These are phyloP conservation scores for Adrianichthys oophorus DNA, from an alignment of 2,797 vertebrate species.

Conservation along the genomic window DNA sequence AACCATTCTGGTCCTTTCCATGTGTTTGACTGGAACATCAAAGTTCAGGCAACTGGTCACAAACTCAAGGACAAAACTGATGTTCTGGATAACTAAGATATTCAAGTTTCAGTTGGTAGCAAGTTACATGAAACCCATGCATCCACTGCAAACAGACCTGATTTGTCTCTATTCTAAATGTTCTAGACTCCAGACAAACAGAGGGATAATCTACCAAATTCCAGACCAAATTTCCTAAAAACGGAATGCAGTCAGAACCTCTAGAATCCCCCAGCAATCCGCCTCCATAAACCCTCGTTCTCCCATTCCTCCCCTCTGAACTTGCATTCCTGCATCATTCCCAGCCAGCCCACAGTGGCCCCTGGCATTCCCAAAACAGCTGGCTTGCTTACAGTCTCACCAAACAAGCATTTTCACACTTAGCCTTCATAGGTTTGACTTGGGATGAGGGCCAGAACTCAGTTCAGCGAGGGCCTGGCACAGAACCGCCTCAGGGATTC, in stretches of 20 bases:
- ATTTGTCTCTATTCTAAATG: too few species aligned
- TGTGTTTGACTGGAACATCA: constrained; percentile 46
- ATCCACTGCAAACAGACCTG: too few species aligned
- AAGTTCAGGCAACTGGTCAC: constrained; percentile 29
- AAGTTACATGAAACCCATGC: too few species aligned
- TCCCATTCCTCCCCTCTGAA: constrained; percentile 24
- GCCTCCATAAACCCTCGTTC: constrained; percentile 22
- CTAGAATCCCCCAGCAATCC: constrained; percentile 74
- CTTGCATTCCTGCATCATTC: constrained; percentile 65
- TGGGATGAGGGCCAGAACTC: constrained; percentile 48
- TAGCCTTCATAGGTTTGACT: constrained; percentile 34
- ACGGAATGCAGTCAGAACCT: constrained; percentile 57
- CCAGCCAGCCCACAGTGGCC: constrained; percentile 57
- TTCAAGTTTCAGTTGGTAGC: too few species aligned
- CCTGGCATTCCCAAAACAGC: constrained; percentile 71
- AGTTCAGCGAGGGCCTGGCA: constrained; percentile 63
- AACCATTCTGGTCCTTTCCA: constrained; percentile 48
- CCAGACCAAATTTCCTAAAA: constrained; percentile 73
- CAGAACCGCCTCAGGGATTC: constrained; percentile 61
- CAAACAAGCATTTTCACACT: constrained; percentile 45
- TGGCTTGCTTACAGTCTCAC: constrained; percentile 71
- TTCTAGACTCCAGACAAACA: constrained; percentile 24
- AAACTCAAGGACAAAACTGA: constrained; percentile 12
- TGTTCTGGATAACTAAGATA: constrained; percentile 1
- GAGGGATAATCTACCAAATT: constrained; percentile 62